Evolutionary conservation across 1,140 invertebrate species (phyloP).

Genomic region (Leptestheria dahalacensis): DNA sequence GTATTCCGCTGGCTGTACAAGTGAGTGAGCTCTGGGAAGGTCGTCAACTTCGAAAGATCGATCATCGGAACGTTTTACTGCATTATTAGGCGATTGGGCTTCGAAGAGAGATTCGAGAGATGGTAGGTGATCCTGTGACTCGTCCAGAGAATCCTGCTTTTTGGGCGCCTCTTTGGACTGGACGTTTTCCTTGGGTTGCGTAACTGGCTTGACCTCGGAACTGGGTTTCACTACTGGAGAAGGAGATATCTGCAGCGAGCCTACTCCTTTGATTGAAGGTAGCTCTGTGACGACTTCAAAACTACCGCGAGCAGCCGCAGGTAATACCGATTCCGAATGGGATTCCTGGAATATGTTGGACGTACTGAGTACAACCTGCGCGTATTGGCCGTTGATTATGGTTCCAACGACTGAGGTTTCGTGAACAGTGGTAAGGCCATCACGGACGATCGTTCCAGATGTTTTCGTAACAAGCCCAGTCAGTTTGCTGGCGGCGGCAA

Average conservation of each 20-base stretch:
- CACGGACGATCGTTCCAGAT: constrained; percentile 63
- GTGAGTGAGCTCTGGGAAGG: not conserved
- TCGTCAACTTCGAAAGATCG: not conserved
- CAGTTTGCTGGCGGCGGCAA: constrained; percentile 15
- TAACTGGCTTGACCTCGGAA: not conserved
- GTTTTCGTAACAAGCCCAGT: constrained; percentile 57
- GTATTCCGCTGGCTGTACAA: not conserved
- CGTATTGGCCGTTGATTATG: constrained; percentile 72
- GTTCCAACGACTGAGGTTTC: constrained; percentile 77
- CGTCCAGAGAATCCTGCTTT: not conserved
- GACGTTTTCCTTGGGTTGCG: not conserved
- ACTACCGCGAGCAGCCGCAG: not conserved
- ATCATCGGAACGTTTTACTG: not conserved
- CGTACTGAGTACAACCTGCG: constrained; percentile 52
- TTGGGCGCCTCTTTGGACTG: not conserved
- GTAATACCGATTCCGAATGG: not conserved
- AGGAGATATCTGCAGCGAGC: not conserved
- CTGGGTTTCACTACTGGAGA: not conserved
- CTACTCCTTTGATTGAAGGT: not conserved
- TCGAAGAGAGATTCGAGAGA: constrained; percentile 13
- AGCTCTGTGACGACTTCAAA: constrained; percentile 10
- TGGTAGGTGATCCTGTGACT: not conserved
- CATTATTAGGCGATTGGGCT: not conserved
- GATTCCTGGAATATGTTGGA: constrained; percentile 30
- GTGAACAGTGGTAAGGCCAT: constrained; percentile 65